phyloP scores from a whole-genome alignment of 2,113 vertebrate species.

The Tetrax tetrax region DNA sequence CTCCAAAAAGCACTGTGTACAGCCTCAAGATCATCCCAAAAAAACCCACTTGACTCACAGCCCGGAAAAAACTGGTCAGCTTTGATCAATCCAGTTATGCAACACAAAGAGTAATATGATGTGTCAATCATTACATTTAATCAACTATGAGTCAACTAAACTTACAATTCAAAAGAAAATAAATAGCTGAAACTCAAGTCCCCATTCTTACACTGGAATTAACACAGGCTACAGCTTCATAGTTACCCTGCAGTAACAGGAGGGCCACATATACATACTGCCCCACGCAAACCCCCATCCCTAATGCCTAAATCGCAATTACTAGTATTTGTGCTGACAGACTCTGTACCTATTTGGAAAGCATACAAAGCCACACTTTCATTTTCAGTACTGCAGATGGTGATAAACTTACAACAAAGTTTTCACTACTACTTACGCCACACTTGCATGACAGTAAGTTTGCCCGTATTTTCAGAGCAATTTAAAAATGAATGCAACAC shows the following conservation, averaged over 20 bases:
- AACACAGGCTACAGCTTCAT: not conserved
- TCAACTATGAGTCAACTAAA: not conserved
- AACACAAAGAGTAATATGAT: not conserved
- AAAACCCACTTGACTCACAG: not conserved
- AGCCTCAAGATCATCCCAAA: not conserved
- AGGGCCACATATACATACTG: not conserved
- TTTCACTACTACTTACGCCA: not conserved
- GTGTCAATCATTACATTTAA: not conserved
- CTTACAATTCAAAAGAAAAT: not conserved
- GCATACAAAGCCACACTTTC: not conserved
- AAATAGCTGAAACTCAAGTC: not conserved
- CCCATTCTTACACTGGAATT: not conserved
- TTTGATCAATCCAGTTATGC: slow-evolving; percentile 30
- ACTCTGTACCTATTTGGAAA: not conserved
- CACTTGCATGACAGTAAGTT: accelerated
- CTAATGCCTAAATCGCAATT: not conserved
- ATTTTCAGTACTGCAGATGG: not conserved
- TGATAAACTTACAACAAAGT: not conserved
- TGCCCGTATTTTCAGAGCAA: not conserved
- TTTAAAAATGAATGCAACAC: not conserved
- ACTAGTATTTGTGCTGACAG: not conserved
- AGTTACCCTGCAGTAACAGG: not conserved
- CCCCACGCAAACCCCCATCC: not conserved
- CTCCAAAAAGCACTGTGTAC: not conserved
- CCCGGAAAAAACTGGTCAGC: slow-evolving; percentile 35